Evolutionary conservation across 2,113 vertebrate genomes (phyloP).

Genomic region (Aleadryas rufinucha): DNA sequence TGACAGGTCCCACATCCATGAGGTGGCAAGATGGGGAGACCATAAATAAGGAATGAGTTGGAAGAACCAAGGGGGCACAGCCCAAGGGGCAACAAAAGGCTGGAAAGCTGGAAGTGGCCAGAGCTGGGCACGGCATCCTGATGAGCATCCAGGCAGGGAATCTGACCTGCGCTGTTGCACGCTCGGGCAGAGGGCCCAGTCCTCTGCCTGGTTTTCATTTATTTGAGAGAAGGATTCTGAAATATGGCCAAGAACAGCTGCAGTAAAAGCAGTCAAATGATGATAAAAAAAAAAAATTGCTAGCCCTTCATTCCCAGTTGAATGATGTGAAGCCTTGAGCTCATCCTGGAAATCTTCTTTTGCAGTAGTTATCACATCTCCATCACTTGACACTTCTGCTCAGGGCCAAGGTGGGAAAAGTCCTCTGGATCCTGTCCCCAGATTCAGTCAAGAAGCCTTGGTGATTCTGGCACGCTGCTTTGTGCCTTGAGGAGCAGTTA

Average conservation of each 20-base stretch:
- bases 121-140: neutral
- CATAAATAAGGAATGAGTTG: rapidly evolving
- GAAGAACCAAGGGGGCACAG: neutral
- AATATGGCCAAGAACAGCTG: neutral
- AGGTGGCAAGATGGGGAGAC: neutral
- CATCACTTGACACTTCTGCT: neutral
- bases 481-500: neutral
- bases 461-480: neutral
- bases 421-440: neutral
- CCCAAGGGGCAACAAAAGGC: neutral
- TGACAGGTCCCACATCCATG: neutral
- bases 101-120: neutral
- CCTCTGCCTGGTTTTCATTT: neutral
- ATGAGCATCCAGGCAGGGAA: neutral
- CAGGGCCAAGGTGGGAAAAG: neutral
- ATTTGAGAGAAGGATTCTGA: neutral
- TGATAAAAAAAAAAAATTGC: neutral
- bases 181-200: neutral
- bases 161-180: rapidly evolving
- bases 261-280: neutral
- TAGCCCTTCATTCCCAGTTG: neutral
- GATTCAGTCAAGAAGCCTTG: neutral
- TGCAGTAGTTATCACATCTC: neutral
- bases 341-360: neutral
- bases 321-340: neutral